Evolutionary conservation across 2,888 invertebrate genomes (phyloP), one percentile per base, ranked within the genome.

Genomic region (Acanthopleura granulata): DNA sequence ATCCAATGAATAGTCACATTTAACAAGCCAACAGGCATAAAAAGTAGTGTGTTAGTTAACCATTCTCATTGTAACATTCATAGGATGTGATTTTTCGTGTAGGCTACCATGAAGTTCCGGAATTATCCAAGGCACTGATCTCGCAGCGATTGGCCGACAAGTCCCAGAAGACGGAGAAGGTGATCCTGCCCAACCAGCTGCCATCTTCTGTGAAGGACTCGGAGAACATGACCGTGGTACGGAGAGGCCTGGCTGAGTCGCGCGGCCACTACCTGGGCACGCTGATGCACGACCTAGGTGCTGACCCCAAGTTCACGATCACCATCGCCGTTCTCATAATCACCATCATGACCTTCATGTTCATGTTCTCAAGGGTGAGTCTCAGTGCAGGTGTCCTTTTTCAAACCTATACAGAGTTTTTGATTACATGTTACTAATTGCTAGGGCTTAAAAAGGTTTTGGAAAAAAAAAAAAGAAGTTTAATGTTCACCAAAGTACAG

Each of bases 91-190:
- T n/a, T n/a, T 40, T 40, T 57, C 12, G 3, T 57, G 57, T 73
- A 88, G 89, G 89, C 69, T 87, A 88, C 74, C 89, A 90, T 80
- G 88, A 89, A 79, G 86, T 88, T 9, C 89, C 89, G 18, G 87
- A 89, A 49, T 78, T 85, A 75, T 78, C 85, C 14, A 79, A 80
- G 25, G 77, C 84, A 9, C 78, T 82, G 30, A 85, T 89, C 22
- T 82, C 84, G 0, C 80, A 87, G 18, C 86, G 85, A 72, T 84
- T 88, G 27, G 79, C 87, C 14, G 85, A 87, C 76, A 80, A 79
- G 25, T 82, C 82, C 0, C 76, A 78, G n/a, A 77, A 75, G 14
- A 76, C 75, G 22, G 76, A 79, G 12, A 79, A 80, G 66, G 77
- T 82, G 22, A 82, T 84, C 22, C 75, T 76, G 50, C 75, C 72